phyloP scores from a whole-genome alignment of 2,113 vertebrate species.

The Lophochroa leadbeateri region DNA sequence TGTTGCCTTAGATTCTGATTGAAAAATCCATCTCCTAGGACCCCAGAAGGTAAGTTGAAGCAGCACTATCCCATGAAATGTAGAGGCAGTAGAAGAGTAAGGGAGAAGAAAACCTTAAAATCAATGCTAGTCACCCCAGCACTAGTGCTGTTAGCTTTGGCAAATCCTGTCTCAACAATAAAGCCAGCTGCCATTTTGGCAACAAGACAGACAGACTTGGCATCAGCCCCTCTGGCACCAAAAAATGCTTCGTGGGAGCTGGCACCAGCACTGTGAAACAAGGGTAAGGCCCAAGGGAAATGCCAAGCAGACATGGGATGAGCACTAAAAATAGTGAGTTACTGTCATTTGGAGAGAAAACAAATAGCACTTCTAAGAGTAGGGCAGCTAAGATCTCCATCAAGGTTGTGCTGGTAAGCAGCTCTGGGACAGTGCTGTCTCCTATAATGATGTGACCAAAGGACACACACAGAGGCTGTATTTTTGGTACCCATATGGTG shows the following conservation, averaged over 20 bases:
- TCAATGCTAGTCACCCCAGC: not conserved
- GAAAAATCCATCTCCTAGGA: not conserved
- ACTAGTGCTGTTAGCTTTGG: conserved; percentile 44
- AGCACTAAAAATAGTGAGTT: conserved; percentile 57
- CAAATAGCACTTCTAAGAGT: conserved; percentile 19
- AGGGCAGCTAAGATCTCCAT: not conserved
- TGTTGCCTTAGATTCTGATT: not conserved
- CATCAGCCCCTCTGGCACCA: conserved; percentile 53
- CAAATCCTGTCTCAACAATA: conserved; percentile 22
- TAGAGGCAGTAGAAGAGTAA: not conserved
- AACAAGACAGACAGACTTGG: conserved; percentile 52
- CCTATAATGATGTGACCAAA: conserved; percentile 8
- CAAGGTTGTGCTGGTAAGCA: conserved; percentile 43
- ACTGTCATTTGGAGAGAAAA: conserved; percentile 45
- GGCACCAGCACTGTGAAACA: conserved; percentile 49
- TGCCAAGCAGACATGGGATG: conserved; percentile 42
- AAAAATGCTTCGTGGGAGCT: conserved; percentile 31
- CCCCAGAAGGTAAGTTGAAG: not conserved
- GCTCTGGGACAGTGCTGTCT: not conserved
- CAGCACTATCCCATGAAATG: not conserved
- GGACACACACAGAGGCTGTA: not conserved
- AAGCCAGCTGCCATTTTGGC: conserved; percentile 61
- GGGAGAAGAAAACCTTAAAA: conserved; percentile 15
- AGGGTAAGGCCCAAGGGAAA: conserved; percentile 59
- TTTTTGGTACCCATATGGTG: conserved; percentile 42